phyloP scores from a whole-genome alignment of 2,888 invertebrate species.

The Tolmerus cingulatus region DNA sequence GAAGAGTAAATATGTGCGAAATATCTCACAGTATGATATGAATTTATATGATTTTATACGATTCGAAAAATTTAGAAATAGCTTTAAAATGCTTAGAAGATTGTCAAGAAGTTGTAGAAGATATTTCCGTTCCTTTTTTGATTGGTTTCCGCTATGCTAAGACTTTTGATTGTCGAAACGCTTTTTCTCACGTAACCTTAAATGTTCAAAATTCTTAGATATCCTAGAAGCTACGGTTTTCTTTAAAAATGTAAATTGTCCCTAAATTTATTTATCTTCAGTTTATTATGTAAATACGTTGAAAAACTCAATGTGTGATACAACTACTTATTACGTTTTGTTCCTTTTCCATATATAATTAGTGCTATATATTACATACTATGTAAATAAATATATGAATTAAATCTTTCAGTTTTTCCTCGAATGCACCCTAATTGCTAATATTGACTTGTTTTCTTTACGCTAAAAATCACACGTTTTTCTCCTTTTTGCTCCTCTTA shows the following conservation, averaged over 20 bases:
- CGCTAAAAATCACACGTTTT: constrained; percentile 36
- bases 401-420: neutral
- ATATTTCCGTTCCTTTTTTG: constrained; percentile 31
- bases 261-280: constrained; percentile 28
- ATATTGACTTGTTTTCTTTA: constrained; percentile 43
- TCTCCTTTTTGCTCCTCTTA: neutral
- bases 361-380: constrained; percentile 6
- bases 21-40: constrained; percentile 4
- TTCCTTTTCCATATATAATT: neutral
- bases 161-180: constrained; percentile 64
- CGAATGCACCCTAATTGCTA: constrained; percentile 33
- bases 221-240: constrained; percentile 7
- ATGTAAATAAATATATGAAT: constrained; percentile 34
- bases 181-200: constrained; percentile 56
- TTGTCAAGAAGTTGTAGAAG: constrained; percentile 42
- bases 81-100: constrained; percentile 6
- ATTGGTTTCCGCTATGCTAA: constrained; percentile 48
- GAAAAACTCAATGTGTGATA: neutral
- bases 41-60: neutral
- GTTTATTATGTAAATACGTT: constrained; percentile 18
- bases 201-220: constrained; percentile 19
- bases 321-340: constrained; percentile 2
- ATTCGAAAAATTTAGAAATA: neutral
- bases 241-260: constrained; percentile 31
- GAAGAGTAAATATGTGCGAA: constrained; percentile 1